phyloP scores from a whole-genome alignment of 2,888 invertebrate species.

The Strigamia maritima region DNA sequence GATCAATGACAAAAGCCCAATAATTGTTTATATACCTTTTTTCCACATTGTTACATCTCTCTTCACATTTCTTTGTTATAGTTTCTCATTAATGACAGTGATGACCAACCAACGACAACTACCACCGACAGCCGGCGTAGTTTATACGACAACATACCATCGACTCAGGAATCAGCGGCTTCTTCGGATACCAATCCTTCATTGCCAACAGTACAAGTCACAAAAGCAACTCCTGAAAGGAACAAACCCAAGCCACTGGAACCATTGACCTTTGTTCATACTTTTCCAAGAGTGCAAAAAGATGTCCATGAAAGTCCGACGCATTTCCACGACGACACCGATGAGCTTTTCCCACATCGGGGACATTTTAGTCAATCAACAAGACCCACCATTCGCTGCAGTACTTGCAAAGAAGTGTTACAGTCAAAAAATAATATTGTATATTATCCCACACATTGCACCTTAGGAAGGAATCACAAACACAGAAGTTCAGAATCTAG shows the following conservation, averaged over 20 bases:
- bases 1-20: too few species aligned
- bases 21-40: too few species aligned
- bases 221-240: not conserved
- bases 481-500: conserved; percentile 9
- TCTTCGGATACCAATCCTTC: conserved; percentile 1
- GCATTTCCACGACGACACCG: conserved; percentile 5
- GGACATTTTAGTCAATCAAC: not conserved
- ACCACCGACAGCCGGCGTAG: not conserved
- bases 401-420: conserved; percentile 20
- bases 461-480: not conserved
- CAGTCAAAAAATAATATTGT: conserved; percentile 9
- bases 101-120: not conserved
- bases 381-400: conserved; percentile 6
- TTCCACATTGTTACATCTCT: too few species aligned
- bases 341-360: not conserved
- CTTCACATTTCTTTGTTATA: not conserved
- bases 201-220: not conserved
- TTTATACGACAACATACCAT: conserved; percentile 25
- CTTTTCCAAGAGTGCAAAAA: not conserved
- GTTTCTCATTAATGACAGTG: conserved; percentile 10
- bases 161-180: conserved; percentile 10
- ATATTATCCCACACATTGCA: conserved; percentile 4
- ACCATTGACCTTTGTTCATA: not conserved
- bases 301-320: not conserved
- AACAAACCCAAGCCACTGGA: not conserved